Evolutionary conservation across 2,888 invertebrate species (phyloP), one percentile per base, ranked within the genome.

Genomic region (Congeria kusceri): DNA sequence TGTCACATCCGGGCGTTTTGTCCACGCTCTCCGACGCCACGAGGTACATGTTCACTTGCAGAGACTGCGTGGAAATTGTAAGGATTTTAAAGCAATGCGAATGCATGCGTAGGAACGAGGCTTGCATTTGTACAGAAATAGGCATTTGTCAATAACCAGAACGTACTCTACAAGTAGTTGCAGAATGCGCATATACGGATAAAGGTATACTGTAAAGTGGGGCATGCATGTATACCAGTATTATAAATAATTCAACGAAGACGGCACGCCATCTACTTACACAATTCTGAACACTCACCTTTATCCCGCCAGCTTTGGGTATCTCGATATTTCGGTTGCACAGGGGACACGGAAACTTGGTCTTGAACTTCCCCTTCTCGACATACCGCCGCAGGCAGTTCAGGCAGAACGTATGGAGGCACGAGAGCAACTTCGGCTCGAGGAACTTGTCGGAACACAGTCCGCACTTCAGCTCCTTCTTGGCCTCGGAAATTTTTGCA

Each of bases 301-400:
- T 80, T 3, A 83, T 64, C 2, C 83, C 83, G 3, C 83, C 83
- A 61, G 66, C 71, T 68, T 83, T 83, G 18, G 83, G 83, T 61
- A 83, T 78, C 29, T 83, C 83, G 39, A 83, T 80, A 11, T 72
- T 80, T 5, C 83, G 58, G 65, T 32, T 78, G 25, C 83, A 83
- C 5, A 83, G 66, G 23, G 83, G 83, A 23, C 83, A 83, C 7
- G 83, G 80, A 47, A 83, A 83, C 39, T 59, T 66, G 18, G 47
- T 59, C 68, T 83, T 83, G 46, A 66, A 77, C 57, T 83, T 83
- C 25, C 80, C 83, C 56, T 83, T 83, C 23, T 83, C 83, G 2
- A 70, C 65, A 29, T 83, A 83, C 5, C 83, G 57, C 32, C 80
- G 32, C 1, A 83, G 57, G 44, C 83, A 83, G 49, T 80, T 80